phyloP scores from a whole-genome alignment of 2,113 vertebrate genomes.

The Thalassoma bifasciatum region DNA sequence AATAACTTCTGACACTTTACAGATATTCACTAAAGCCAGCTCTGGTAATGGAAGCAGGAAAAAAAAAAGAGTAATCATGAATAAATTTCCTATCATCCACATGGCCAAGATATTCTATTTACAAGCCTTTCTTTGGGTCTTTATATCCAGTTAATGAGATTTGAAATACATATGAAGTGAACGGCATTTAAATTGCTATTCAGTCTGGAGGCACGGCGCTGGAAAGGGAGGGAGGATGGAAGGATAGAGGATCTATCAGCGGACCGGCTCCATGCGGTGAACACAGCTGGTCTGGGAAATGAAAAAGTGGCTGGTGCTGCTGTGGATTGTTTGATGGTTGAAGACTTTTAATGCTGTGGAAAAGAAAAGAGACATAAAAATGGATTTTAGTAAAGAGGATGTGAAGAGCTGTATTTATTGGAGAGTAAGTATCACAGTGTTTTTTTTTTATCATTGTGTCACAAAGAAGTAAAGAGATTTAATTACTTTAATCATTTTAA shows the following conservation, averaged over 20 bases:
- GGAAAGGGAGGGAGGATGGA: slow-evolving; percentile 60
- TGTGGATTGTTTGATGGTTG: slow-evolving; percentile 49
- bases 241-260: slow-evolving; percentile 76
- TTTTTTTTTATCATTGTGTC: no score
- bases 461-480: no score
- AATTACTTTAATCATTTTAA: no score
- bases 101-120: slow-evolving; percentile 79
- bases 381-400: slow-evolving; percentile 29
- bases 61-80: slow-evolving; percentile 73
- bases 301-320: slow-evolving; percentile 46
- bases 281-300: slow-evolving; percentile 58
- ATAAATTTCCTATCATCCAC: slow-evolving; percentile 73
- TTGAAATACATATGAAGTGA: slow-evolving; percentile 81
- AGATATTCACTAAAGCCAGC: slow-evolving; percentile 53
- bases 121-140: slow-evolving; percentile 76
- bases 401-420: slow-evolving; percentile 3
- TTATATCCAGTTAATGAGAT: slow-evolving; percentile 81
- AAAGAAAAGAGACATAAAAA: slow-evolving; percentile 20
- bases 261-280: slow-evolving; percentile 49
- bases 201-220: slow-evolving; percentile 63
- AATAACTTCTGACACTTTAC: slow-evolving; percentile 70
- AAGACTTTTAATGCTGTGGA: slow-evolving; percentile 58
- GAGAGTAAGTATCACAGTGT: slow-evolving; percentile 10
- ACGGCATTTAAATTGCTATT: slow-evolving; percentile 80
- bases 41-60: slow-evolving; percentile 50